Evolutionary conservation across 2,113 vertebrate genomes (phyloP), one percentile per base, ranked within the genome.

Genomic region (Stictonetta naevosa): DNA sequence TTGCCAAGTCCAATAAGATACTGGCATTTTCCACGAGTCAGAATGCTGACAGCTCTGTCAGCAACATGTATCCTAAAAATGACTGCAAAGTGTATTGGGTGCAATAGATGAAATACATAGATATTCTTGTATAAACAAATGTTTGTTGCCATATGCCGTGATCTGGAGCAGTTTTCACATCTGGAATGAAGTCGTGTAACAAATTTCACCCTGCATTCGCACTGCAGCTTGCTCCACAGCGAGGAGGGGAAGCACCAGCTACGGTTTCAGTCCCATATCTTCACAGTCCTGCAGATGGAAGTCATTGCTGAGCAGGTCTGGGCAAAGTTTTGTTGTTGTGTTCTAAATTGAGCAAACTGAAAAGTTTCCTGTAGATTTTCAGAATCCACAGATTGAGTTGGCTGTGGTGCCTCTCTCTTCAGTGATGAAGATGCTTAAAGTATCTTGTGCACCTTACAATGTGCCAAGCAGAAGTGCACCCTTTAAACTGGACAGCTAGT

Each of bases 391-490:
- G 64, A 64, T 82, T 81, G 44, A 23, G 2, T 19, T 74, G 21
- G n/a, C 29, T 29, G 23, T 64, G 48, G 18, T 48, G 64, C 31
- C 21, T 50, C 2, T 1, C 8, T 73, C 25, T 38, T 63, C 34
- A 64, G 15, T 8, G 6, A 38, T 68, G 48, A 4, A 60, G 58
- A 55, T 29, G 11, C 33, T 76, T 28, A 44, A 18, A 55, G 21
- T 55, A 31, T 56, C 21, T 79, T 46, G 3, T 33, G 12, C 0
- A 0, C 34, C 22, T 73, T n/a, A 69, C 8, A 62, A n/a, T 0
- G 1, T 71, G 56, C 6, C 18, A 3, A 53, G 6, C 56, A 31
- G 0, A 0, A 12, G 1, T 67, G 33, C 33, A 9, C 18, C 3
- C 22, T 62, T 75, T 52, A 36, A 52, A 25, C 31, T 36, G 68